Evolutionary conservation across 1,140 invertebrate genomes (phyloP), one percentile per base, ranked within the genome.

Genomic region (Nylanderia fulva): DNA sequence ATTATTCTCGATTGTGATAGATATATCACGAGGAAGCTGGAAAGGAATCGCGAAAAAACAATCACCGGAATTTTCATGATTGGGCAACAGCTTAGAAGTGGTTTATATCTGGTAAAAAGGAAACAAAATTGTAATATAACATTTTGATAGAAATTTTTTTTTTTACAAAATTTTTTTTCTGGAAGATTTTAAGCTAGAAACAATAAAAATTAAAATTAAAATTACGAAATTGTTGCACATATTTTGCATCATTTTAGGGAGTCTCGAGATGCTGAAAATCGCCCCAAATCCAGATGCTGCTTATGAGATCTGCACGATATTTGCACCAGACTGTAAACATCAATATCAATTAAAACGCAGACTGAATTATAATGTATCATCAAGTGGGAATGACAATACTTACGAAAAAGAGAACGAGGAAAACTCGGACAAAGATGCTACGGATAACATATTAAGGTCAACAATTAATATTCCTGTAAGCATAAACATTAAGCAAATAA

Each of bases 191-290:
- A 77, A 5, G n/a, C 15, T 8, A 18, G 15, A 58, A 48, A 15
- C 24, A n/a, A 0, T 29, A 76, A 33, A 33, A 33, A 33, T 33
- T 33, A 33, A 71, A 39, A n/a, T 71, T 54, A 42, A 60, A 45
- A 15, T 39, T 80, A 33, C 0, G 42, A 27, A 36, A 63, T 61
- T 29, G 29, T 76, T 48, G 13, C 1, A 27, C 5, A 24, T 56
- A 48, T 63, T 21, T 61, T 61, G 27, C 54, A n/a, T 29, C 0
- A 24, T 3, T 33, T 84, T 88, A 98, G 97, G 98, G 98, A 97
- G 97, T 88, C 95, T 98, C 33, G 97, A 98, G 94, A 93, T 97
- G 90, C 93, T 98, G 66, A 95, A 96, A 87, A 96, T 98, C 52
- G 95, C 96, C 36, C 95, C 96, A 66, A 96, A 95, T 85, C 97